These are phyloP conservation scores for Caenorhabditis japonica DNA, from an alignment of 2,888 invertebrate genomes.

Conservation along the genomic window DNA sequence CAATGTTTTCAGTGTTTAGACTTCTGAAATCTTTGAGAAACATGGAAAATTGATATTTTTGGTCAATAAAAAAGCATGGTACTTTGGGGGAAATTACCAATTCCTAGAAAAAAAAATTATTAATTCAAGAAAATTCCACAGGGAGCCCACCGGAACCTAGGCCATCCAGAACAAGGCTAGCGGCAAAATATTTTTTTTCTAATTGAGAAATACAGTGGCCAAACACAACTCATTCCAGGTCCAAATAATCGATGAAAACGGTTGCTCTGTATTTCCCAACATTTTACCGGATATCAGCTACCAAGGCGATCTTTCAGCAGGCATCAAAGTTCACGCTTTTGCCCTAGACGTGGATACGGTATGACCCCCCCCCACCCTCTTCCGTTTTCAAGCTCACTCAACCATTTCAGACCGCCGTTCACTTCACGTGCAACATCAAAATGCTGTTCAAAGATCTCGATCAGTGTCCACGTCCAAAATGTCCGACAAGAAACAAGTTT, in stretches of 20 bases:
- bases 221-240: too few relatives aligned
- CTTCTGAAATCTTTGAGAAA: too few relatives aligned
- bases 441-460: constrained; percentile 74
- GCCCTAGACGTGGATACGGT: constrained; percentile 73
- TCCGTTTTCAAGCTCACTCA: background rate
- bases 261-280: constrained; percentile 73
- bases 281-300: constrained; percentile 74
- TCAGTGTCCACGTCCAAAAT: constrained; percentile 69
- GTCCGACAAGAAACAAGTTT: constrained; percentile 45
- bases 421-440: constrained; percentile 75
- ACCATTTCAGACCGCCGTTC: constrained; percentile 67
- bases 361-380: too few relatives aligned
- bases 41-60: too few relatives aligned
- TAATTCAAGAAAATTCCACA: too few relatives aligned
- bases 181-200: background rate
- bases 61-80: too few relatives aligned
- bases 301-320: constrained; percentile 68
- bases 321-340: constrained; percentile 72
- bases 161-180: too few relatives aligned
- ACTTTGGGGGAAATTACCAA: too few relatives aligned
- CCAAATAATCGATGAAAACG: constrained; percentile 76
- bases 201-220: too few relatives aligned
- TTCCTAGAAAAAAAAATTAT: background rate
- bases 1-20: too few relatives aligned
- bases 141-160: too few relatives aligned